A percentile compares a stretch with the other conserved stretches of the same genome.
These are phyloP conservation scores for Tokudaia muenninki DNA, from an alignment of 2,797 vertebrate genomes.

Conservation along the genomic window DNA sequence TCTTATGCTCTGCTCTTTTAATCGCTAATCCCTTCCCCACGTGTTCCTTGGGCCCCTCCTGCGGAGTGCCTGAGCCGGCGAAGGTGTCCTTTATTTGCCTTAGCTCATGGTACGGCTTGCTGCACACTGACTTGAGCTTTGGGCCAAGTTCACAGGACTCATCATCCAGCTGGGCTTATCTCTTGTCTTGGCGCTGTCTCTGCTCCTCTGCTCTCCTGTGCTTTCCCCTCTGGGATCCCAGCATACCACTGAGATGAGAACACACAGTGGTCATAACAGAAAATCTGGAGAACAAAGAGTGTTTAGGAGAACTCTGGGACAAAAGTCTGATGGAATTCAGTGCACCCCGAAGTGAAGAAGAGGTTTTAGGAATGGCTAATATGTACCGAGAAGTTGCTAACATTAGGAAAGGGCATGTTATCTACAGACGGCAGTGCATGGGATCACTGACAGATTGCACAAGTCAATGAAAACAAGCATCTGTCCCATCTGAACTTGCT, in stretches of 20 bases:
- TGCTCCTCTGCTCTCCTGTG: not conserved
- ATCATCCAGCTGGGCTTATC: not conserved
- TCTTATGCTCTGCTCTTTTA: not conserved
- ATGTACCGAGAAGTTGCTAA: not conserved
- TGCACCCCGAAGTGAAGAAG: not conserved
- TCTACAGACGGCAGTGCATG: not conserved
- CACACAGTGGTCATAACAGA: not conserved
- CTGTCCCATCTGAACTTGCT: slow-evolving; percentile 1
- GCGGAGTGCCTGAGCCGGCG: not conserved
- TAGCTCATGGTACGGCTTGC: not conserved
- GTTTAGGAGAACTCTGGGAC: not conserved
- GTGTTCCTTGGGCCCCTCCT: not conserved
- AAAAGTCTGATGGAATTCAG: not conserved
- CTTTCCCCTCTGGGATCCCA: slow-evolving; percentile 6
- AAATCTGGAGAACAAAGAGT: slow-evolving; percentile 37
- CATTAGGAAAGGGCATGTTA: not conserved
- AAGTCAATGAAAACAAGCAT: slow-evolving; percentile 8
- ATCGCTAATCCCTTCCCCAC: not conserved
- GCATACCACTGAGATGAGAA: slow-evolving; percentile 9
- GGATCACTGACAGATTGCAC: not conserved
- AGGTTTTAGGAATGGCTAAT: not conserved
- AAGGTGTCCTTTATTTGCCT: not conserved
- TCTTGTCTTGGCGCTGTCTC: not conserved
- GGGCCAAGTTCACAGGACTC: not conserved
- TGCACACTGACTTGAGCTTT: not conserved